A percentile compares a stretch with the other conserved stretches of the same genome.
Evolutionary conservation across 1,140 invertebrate genomes (phyloP).

Genomic region (Drosophila suzukii): DNA sequence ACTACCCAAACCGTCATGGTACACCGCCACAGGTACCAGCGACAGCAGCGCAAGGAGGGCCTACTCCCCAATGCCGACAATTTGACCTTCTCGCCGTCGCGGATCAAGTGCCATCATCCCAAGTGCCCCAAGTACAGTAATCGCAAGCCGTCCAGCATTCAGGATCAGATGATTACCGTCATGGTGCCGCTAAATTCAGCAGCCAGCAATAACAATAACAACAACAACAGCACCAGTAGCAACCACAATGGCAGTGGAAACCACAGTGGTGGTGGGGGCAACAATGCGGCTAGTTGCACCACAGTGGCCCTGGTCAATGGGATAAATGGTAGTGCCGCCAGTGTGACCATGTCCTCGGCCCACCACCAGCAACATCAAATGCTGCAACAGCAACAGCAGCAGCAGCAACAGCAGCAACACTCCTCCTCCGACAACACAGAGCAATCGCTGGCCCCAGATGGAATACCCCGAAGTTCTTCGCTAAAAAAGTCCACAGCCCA

Average conservation of each 20-base stretch:
- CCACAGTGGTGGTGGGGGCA: slow-evolving; percentile 20
- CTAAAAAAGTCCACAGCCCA: slow-evolving; percentile 63
- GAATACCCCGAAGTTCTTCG: slow-evolving; percentile 58
- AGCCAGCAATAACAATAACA: slow-evolving; percentile 63
- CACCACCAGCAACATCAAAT: slow-evolving; percentile 46
- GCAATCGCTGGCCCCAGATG: slow-evolving; percentile 48
- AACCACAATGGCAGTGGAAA: slow-evolving; percentile 22
- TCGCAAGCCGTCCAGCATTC: slow-evolving; percentile 81
- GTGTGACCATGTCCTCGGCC: slow-evolving; percentile 53
- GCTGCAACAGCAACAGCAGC: slow-evolving; percentile 36
- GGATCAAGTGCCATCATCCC: slow-evolving; percentile 84
- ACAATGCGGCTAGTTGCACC: slow-evolving; percentile 43
- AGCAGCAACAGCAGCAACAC: slow-evolving; percentile 34
- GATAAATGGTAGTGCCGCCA: slow-evolving; percentile 64
- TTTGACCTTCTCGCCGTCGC: slow-evolving; percentile 81
- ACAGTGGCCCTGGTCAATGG: slow-evolving; percentile 73
- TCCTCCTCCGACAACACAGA: slow-evolving; percentile 83
- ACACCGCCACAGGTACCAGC: slow-evolving; percentile 66
- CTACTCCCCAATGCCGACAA: slow-evolving; percentile 83
- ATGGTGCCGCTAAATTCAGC: slow-evolving; percentile 83
- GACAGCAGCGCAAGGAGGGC: slow-evolving; percentile 82
- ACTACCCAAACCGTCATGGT: background rate
- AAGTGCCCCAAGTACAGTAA: slow-evolving; percentile 83
- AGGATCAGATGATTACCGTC: slow-evolving; percentile 84
- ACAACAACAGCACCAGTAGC: slow-evolving; percentile 23